phyloP scores from a whole-genome alignment of 2,797 vertebrate genomes.

The Danio tinwini region DNA sequence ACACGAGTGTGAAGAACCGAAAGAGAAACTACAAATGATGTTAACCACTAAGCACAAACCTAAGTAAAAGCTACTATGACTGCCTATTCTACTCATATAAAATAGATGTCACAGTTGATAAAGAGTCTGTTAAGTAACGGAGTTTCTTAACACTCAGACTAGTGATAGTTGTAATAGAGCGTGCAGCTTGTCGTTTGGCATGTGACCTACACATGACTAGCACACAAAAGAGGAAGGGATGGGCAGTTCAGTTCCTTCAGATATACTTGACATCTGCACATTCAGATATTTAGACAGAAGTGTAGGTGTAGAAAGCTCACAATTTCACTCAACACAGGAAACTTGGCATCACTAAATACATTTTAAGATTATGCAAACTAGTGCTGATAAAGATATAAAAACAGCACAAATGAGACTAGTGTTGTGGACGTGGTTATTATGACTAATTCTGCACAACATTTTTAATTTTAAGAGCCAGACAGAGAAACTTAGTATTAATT shows the following conservation, averaged over 20 bases:
- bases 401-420: neutral
- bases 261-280: slow-evolving; percentile 45
- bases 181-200: slow-evolving; percentile 72
- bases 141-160: slow-evolving; percentile 61
- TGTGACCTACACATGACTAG: slow-evolving; percentile 94
- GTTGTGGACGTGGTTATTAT: neutral
- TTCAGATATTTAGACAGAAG: neutral
- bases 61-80: neutral
- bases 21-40: slow-evolving; percentile 2
- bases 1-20: neutral
- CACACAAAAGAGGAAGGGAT: slow-evolving; percentile 67
- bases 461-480: neutral
- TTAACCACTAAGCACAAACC: neutral
- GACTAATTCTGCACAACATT: neutral
- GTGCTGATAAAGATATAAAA: slow-evolving; percentile 6
- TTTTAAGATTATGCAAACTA: neutral
- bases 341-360: neutral
- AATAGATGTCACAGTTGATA: slow-evolving; percentile 19
- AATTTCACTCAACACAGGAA: slow-evolving; percentile 5
- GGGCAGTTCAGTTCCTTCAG: slow-evolving; percentile 62
- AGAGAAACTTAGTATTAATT: no score
- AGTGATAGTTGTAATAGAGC: slow-evolving; percentile 80
- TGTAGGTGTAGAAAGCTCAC: neutral
- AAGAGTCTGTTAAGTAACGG: slow-evolving; percentile 9
- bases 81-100: slow-evolving; percentile 7